Percentiles rank a stretch among this genome's conserved stretches.
phyloP scores from a whole-genome alignment of 2,113 vertebrate species.

The Fukomys damarensis region DNA sequence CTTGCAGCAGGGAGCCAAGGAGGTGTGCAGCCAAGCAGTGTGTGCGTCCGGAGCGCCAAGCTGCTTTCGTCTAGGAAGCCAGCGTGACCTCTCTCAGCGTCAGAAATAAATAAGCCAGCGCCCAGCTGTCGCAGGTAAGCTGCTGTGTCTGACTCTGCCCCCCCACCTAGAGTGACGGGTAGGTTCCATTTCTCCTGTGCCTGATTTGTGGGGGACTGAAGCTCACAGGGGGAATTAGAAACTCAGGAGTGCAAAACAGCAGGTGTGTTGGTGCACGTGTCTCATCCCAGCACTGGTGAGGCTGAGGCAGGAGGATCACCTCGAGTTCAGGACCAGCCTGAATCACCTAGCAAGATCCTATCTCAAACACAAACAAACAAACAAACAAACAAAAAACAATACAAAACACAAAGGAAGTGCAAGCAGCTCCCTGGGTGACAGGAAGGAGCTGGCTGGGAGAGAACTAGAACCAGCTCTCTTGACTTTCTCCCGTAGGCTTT shows the following conservation, averaged over 20 bases:
- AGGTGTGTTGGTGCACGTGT: too few species aligned
- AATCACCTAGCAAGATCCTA: not conserved
- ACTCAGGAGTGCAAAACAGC: not conserved
- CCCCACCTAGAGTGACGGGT: not conserved
- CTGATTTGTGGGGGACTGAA: not conserved
- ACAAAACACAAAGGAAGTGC: not conserved
- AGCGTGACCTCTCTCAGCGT: not conserved
- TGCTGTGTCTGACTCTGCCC: not conserved
- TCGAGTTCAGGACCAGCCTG: not conserved
- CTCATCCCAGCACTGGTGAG: not conserved
- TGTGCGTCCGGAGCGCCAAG: not conserved
- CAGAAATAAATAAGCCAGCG: constrained; percentile 15
- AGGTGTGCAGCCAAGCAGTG: not conserved
- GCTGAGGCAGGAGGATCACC: not conserved
- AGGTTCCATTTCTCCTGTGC: fast-evolving
- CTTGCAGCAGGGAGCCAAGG: not conserved
- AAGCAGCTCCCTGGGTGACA: not conserved
- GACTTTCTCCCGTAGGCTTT: not conserved
- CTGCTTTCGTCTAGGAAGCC: constrained; percentile 16
- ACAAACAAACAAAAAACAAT: too few species aligned
- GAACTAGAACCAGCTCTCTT: not conserved
- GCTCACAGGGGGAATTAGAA: not conserved
- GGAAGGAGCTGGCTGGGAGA: fast-evolving
- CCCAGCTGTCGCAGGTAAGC: constrained; percentile 45
- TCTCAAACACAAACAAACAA: not conserved